Conservation (phyloP, 1,140 invertebrate genomes). For the Cotesia vestalis region DNA sequence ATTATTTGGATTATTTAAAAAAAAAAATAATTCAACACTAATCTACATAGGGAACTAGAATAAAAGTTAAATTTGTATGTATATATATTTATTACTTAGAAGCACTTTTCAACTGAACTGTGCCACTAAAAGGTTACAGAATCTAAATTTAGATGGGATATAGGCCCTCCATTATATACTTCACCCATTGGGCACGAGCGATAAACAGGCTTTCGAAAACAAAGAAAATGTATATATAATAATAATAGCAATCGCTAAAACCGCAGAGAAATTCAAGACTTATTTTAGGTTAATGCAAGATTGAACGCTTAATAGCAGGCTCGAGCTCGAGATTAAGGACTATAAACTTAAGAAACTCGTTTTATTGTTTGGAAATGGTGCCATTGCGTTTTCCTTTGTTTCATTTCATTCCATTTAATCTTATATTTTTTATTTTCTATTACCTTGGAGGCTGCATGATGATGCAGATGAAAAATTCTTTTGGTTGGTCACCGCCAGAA, state of each 20-base stretch:
- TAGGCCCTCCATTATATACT: slow-evolving; percentile 22
- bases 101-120: slow-evolving; percentile 28
- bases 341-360: too few relatives aligned
- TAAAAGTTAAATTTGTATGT: neutral
- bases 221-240: neutral
- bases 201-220: neutral
- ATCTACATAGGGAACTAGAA: too few relatives aligned
- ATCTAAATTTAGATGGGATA: slow-evolving; percentile 26
- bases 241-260: neutral
- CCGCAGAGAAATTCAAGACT: neutral
- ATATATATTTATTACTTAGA: slow-evolving; percentile 23
- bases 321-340: too few relatives aligned
- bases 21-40: too few relatives aligned
- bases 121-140: slow-evolving; percentile 34
- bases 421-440: slow-evolving; percentile 22
- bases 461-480: slow-evolving; percentile 56
- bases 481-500: slow-evolving; percentile 59
- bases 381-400: neutral
- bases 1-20: too few relatives aligned
- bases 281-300: neutral
- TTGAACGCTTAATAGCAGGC: too few relatives aligned
- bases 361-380: neutral
- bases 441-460: slow-evolving; percentile 59
- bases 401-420: neutral
- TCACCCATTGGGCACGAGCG: neutral